Base-by-base conservation (phyloP, 2,797 vertebrate genomes). In the Trachurus trachurus region DNA sequence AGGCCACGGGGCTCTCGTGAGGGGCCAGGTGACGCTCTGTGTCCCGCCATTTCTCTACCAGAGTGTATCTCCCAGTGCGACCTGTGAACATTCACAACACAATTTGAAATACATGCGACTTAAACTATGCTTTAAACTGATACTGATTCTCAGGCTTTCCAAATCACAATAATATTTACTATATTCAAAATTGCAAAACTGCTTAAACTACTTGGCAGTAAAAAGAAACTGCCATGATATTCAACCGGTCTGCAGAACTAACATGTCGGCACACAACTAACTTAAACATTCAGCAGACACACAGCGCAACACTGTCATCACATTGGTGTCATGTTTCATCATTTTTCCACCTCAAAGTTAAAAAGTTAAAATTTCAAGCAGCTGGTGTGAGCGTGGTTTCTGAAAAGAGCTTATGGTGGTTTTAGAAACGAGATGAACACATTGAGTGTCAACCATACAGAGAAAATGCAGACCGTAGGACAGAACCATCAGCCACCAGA, bases 21-120 rank as follows among this genome's bases (percentile, higher is more conserved):
- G 98, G 98, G 1, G 97, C 97, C 13, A 99, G 86, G 82, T 98
- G 97, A 37, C 98, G 94, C 90, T 99, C 98, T 0, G 97, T 97
- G 85, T 99, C 98, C 67, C 98, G 94, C 98, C 98, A 99, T 93
- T 98, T 98, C 88, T 99, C 98, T 56, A 99, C 97, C 63, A 99
- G 94, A 21, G 98, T 98, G 90, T 99, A 99, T 70, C 98, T 94
- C 62, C 98, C 98, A 4, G 98, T 99, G 60, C 98, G 97, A 81
- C 98, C 98, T 99, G 89, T 6, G 37, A 72, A 71, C 17, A 78
- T 50, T n/a, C 31, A 60, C 9, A 47, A 45, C 19, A 52, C 5
- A 63, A 40, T 53, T 29, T 19, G 2, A 17, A 37, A 21, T 66
- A 50, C 59, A 56, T 11, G 54, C 10, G 0, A 68, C 6, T 17